Conservation (phyloP, 64 coral and sea anemone species). For the Anthopleura sola region DNA sequence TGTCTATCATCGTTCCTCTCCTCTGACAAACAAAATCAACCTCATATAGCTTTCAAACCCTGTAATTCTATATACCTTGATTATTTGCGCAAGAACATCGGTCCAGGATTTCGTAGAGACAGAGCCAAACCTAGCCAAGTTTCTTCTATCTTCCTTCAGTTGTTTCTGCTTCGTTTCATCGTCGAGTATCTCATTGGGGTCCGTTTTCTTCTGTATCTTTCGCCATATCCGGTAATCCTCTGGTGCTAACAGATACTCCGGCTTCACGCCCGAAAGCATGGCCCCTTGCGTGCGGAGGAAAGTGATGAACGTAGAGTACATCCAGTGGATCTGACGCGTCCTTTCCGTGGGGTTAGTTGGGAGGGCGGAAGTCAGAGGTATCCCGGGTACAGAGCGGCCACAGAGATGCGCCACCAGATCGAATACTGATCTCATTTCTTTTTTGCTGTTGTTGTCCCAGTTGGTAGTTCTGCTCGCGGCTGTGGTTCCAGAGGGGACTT, state of each 20-base stretch:
- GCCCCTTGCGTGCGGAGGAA: constrained; percentile 93
- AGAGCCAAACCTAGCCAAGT: constrained; percentile 40
- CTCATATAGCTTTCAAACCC: too few species aligned
- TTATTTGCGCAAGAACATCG: constrained; percentile 68
- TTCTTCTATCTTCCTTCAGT: constrained; percentile 37
- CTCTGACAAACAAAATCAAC: too few species aligned
- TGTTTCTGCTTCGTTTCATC: neutral
- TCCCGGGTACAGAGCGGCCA: constrained; percentile 87
- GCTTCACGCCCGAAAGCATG: constrained; percentile 67
- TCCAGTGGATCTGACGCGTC: constrained; percentile 88
- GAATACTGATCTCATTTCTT: constrained; percentile 80
- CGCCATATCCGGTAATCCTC: constrained; percentile 73
- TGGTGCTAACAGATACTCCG: constrained; percentile 66
- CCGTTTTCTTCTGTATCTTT: constrained; percentile 48
- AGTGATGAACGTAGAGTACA: constrained; percentile 86
- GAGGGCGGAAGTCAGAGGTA: constrained; percentile 69
- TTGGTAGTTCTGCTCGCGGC: constrained; percentile 64
- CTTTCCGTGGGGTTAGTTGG: constrained; percentile 74
- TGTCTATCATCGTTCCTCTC: too few species aligned
- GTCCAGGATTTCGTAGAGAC: constrained; percentile 78
- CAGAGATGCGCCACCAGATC: constrained; percentile 85
- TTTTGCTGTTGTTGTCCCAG: constrained; percentile 86
- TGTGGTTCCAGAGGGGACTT: constrained; percentile 49
- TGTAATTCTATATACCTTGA: constrained; percentile 62
- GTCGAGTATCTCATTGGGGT: constrained; percentile 10